A percentile compares a stretch with the other conserved stretches of the same genome.
Conservation (phyloP, 2,797 vertebrate genomes). For the Tamandua tetradactyla region DNA sequence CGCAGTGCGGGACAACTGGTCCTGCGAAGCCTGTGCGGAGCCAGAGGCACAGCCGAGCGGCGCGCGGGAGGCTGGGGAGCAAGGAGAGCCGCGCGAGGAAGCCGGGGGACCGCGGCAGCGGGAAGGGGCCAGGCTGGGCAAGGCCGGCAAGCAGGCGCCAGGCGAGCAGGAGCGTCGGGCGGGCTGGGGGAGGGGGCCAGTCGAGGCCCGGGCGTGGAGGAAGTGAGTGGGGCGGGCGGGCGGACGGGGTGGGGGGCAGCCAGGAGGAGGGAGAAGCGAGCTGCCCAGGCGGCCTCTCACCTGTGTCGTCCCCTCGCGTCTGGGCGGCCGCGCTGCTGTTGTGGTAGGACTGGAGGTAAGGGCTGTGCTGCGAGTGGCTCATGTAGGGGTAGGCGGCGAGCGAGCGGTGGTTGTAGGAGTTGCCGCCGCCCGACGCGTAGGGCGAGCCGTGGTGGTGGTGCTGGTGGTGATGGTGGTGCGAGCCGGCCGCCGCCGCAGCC, state of each 20-base stretch:
- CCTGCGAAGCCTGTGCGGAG: neutral
- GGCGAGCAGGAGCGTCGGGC: constrained; percentile 63
- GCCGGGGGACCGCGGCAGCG: constrained; percentile 55
- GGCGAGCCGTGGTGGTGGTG: constrained; percentile 93
- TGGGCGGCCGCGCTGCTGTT: constrained; percentile 93
- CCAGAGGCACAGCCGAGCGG: neutral
- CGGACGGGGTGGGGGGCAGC: constrained; percentile 57
- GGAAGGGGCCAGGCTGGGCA: constrained; percentile 43
- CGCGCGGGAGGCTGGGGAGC: neutral
- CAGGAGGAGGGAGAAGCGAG: constrained; percentile 66
- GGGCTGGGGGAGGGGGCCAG: constrained; percentile 63
- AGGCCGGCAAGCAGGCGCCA: constrained; percentile 73
- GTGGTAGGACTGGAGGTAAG: constrained; percentile 98
- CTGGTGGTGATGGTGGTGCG: constrained; percentile 93
- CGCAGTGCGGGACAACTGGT: neutral
- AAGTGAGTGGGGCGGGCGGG: constrained; percentile 49
- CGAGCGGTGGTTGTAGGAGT: constrained; percentile 94
- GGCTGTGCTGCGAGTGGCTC: constrained; percentile 98
- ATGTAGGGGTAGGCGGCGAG: constrained; percentile 97
- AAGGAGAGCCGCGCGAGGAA: neutral
- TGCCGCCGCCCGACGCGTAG: constrained; percentile 86
- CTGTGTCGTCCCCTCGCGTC: constrained; percentile 96
- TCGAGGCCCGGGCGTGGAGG: constrained; percentile 65
- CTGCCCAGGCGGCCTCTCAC: constrained; percentile 88
- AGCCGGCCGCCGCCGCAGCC: constrained; percentile 78